Percentiles rank a stretch among this genome's conserved stretches.
These are phyloP conservation scores for Periphyllus acericola DNA, from an alignment of 2,888 invertebrate species.

Conservation along the genomic window DNA sequence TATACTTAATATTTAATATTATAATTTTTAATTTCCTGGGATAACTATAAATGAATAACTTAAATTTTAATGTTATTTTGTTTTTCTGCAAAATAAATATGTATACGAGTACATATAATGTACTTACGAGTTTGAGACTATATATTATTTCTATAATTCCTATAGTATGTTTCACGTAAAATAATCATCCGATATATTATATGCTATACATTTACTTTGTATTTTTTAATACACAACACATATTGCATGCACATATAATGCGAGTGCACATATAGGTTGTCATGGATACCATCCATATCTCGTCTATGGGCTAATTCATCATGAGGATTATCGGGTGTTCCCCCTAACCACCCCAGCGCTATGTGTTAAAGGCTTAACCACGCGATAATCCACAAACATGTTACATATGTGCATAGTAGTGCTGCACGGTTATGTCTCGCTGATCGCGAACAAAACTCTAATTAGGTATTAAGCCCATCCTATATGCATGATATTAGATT, in stretches of 20 bases:
- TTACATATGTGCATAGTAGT: no score
- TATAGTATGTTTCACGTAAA: no score
- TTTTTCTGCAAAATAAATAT: not conserved
- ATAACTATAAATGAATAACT: no score
- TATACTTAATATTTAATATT: no score
- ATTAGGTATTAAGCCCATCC: constrained; percentile 9
- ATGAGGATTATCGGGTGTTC: not conserved
- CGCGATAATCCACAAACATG: constrained; percentile 17
- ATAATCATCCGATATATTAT: no score
- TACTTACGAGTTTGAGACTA: not conserved
- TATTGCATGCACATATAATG: no score
- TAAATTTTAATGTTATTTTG: no score
- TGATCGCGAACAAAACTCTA: constrained; percentile 3
- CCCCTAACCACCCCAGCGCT: not conserved
- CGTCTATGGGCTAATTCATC: constrained; percentile 20
- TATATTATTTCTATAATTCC: not conserved
- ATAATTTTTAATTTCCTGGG: no score
- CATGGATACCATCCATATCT: not conserved
- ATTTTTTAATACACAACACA: no score
- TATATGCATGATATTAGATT: not conserved
- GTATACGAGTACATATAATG: not conserved
- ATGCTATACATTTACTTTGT: no score
- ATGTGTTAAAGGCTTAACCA: not conserved
- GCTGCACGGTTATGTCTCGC: not conserved
- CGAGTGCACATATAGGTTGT: not conserved